Percentiles rank a stretch among this genome's conserved stretches.
Evolutionary conservation across 1,140 invertebrate species (phyloP).

Genomic region (Zaprionus kolodkinae): DNA sequence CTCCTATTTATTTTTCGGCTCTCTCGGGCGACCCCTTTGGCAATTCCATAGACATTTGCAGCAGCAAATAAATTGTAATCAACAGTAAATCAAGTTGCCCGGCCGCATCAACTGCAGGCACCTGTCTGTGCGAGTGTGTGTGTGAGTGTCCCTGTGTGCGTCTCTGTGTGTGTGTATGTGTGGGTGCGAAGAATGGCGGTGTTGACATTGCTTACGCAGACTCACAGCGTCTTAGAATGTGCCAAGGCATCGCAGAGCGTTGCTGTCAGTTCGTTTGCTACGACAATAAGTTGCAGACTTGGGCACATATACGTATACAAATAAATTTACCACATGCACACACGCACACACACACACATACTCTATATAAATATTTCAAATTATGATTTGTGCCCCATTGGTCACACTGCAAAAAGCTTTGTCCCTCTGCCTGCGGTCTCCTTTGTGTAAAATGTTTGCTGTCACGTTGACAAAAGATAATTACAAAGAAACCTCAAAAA

Average conservation of each 20-base stretch:
- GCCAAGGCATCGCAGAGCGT: conserved; percentile 17
- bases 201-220: conserved; percentile 47
- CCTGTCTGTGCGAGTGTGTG: conserved; percentile 17
- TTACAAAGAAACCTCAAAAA: conserved; percentile 52
- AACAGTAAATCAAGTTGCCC: conserved; percentile 70
- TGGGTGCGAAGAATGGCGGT: conserved; percentile 18
- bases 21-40: background rate
- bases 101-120: conserved; percentile 61
- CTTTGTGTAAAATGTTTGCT: conserved; percentile 53
- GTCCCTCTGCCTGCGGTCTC: conserved; percentile 19
- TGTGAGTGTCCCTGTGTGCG: background rate
- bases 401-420: conserved; percentile 32
- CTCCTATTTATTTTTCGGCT: conserved; percentile 41
- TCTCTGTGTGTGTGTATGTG: conserved; percentile 29
- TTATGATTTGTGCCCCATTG: conserved; percentile 75
- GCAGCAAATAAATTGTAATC: conserved; percentile 73
- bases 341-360: conserved; percentile 13
- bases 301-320: conserved; percentile 10
- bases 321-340: background rate
- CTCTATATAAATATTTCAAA: conserved; percentile 66
- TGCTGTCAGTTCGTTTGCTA: conserved; percentile 21
- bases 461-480: conserved; percentile 71
- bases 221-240: conserved; percentile 35
- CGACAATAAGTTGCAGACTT: conserved; percentile 40
- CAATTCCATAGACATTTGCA: conserved; percentile 46